These are phyloP conservation scores for Macquaria ambigua DNA, from an alignment of 2,113 vertebrate species.

Conservation along the genomic window DNA sequence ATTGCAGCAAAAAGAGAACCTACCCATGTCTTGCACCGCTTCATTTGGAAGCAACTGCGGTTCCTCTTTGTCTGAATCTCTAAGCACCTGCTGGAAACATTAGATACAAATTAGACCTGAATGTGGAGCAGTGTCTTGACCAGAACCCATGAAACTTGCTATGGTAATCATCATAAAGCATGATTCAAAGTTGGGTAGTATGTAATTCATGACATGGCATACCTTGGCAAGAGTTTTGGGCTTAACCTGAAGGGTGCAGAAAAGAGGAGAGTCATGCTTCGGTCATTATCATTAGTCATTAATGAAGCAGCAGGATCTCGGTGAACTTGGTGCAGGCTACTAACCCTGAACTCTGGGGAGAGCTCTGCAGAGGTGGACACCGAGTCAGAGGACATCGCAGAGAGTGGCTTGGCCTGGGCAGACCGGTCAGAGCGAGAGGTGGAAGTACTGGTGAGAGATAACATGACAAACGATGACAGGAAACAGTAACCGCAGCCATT, in stretches of 20 bases:
- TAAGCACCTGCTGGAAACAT: constrained; percentile 62
- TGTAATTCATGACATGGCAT: not conserved
- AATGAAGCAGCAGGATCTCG: not conserved
- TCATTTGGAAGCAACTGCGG: constrained; percentile 93
- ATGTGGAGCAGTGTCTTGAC: not conserved
- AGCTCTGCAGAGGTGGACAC: constrained; percentile 89
- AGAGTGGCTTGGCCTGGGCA: constrained; percentile 86
- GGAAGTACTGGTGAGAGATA: constrained; percentile 83
- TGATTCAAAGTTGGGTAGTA: not conserved
- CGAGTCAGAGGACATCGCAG: constrained; percentile 88
- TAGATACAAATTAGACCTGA: not conserved
- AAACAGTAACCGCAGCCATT: not conserved
- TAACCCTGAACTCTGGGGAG: constrained; percentile 91
- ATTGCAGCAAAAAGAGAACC: constrained; percentile 9
- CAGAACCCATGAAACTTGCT: not conserved
- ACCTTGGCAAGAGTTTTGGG: constrained; percentile 78
- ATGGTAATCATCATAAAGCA: not conserved
- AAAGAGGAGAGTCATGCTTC: constrained; percentile 7
- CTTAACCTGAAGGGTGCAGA: constrained; percentile 69
- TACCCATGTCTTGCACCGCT: constrained; percentile 90
- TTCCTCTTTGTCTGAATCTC: constrained; percentile 91
- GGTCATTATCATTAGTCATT: not conserved
- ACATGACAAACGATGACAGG: constrained; percentile 28
- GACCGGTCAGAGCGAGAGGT: constrained; percentile 94
- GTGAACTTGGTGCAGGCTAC: constrained; percentile 54